phyloP scores from a whole-genome alignment of 2,888 invertebrate species.

The Drosophila colorata region DNA sequence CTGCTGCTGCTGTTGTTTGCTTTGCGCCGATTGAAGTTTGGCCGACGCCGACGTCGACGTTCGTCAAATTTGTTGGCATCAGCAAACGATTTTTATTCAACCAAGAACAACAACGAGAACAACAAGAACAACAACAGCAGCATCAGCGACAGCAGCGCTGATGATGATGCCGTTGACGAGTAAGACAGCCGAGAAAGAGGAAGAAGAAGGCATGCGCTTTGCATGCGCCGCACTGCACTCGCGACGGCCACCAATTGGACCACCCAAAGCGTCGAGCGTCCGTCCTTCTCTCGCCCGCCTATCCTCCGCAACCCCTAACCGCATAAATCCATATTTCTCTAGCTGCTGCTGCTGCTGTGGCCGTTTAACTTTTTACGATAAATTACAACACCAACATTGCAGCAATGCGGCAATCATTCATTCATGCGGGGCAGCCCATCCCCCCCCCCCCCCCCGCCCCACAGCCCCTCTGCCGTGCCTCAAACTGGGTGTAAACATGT shows the following conservation, averaged over 20 bases:
- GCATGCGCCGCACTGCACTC: constrained; percentile 59
- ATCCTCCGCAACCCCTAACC: constrained; percentile 47
- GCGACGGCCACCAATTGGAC: constrained; percentile 58
- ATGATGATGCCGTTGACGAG: constrained; percentile 52
- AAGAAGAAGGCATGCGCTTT: constrained; percentile 51
- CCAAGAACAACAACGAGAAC: constrained; percentile 39
- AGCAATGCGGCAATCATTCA: constrained; percentile 70
- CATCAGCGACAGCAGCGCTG: constrained; percentile 44
- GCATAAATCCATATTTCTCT: constrained; percentile 76
- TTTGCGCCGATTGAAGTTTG: constrained; percentile 80
- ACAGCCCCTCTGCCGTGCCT: constrained; percentile 4
- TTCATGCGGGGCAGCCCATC: constrained; percentile 44
- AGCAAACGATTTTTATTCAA: constrained; percentile 70
- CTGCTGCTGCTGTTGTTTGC: constrained; percentile 47
- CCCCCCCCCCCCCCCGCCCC: constrained; percentile 16
- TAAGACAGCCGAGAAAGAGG: constrained; percentile 23
- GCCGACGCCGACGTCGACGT: constrained; percentile 77
- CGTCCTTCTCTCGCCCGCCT: constrained; percentile 11
- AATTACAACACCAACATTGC: constrained; percentile 59
- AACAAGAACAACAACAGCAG: constrained; percentile 46
- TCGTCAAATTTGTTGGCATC: constrained; percentile 81
- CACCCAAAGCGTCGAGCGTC: constrained; percentile 66
- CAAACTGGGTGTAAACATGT: constrained; percentile 80
- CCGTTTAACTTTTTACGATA: constrained; percentile 65
- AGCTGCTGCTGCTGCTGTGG: constrained; percentile 44